Percentiles rank a stretch among this genome's conserved stretches.
Evolutionary conservation across 2,888 invertebrate species (phyloP).

Genomic region (Nymphalis polychloros): DNA sequence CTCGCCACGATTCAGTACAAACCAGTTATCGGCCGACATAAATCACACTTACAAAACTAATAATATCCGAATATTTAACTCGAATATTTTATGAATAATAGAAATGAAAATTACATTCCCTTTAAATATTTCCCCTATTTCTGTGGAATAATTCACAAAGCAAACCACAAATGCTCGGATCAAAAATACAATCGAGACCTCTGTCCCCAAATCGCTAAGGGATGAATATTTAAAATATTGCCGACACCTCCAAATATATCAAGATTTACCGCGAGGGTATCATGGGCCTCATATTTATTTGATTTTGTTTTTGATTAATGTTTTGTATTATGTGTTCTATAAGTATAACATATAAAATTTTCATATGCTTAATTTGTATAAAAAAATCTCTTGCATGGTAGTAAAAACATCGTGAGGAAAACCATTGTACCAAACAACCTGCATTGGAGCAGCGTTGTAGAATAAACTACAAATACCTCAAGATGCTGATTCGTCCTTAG

Average conservation of each 20-base stretch:
- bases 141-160: conserved; percentile 9
- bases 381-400: too few relatives aligned
- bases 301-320: background rate
- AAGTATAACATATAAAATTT: too few relatives aligned
- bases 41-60: background rate
- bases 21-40: background rate
- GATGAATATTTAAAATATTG: conserved; percentile 28
- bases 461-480: too few relatives aligned
- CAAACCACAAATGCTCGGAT: conserved; percentile 14
- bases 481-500: too few relatives aligned
- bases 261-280: conserved; percentile 15
- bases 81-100: conserved; percentile 11
- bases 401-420: too few relatives aligned
- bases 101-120: conserved; percentile 5
- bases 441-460: too few relatives aligned
- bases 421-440: too few relatives aligned
- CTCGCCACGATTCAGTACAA: background rate
- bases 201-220: conserved; percentile 19
- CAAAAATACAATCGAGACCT: conserved; percentile 7
- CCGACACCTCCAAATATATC: conserved; percentile 26
- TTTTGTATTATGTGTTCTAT: too few relatives aligned
- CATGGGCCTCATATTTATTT: conserved; percentile 3
- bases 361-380: too few relatives aligned
- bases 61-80: conserved; percentile 2
- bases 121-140: background rate